Conservation (phyloP, 2,797 vertebrate genomes). For the Etheostoma perlongum region DNA sequence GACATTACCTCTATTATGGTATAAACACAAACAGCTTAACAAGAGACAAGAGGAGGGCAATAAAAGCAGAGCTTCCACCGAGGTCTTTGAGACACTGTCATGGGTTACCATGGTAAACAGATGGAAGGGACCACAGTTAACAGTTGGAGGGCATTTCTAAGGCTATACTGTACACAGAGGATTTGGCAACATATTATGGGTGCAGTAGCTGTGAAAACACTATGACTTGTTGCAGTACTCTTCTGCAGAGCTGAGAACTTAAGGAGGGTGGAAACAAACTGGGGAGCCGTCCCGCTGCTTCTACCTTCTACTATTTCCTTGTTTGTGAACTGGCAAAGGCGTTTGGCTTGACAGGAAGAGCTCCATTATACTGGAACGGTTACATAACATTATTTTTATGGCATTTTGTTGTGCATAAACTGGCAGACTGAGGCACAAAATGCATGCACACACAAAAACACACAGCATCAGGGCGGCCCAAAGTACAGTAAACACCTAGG, state of each 20-base stretch:
- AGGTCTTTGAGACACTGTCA: slow-evolving; percentile 20
- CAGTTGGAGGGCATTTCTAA: slow-evolving; percentile 16
- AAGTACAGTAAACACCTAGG: not conserved
- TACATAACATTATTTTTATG: slow-evolving; percentile 54
- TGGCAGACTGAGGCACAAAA: slow-evolving; percentile 14
- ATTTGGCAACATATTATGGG: slow-evolving; percentile 14
- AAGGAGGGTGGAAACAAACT: slow-evolving; percentile 11
- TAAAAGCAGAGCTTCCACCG: slow-evolving; percentile 7
- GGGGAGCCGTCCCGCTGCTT: slow-evolving; percentile 17
- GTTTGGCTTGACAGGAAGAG: slow-evolving; percentile 62
- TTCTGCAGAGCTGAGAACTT: slow-evolving; percentile 30
- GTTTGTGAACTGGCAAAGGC: slow-evolving; percentile 40
- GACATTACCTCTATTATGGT: slow-evolving; percentile 19
- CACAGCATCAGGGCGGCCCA: slow-evolving; percentile 34
- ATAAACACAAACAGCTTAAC: slow-evolving; percentile 32
- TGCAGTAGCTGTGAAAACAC: slow-evolving; percentile 23
- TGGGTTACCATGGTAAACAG: slow-evolving; percentile 62
- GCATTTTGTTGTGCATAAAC: slow-evolving; percentile 37
- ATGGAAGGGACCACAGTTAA: slow-evolving; percentile 19
- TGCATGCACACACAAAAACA: slow-evolving; percentile 18
- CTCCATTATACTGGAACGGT: slow-evolving; percentile 53
- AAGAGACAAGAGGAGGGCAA: not conserved
- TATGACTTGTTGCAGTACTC: slow-evolving; percentile 6
- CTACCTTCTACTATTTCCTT: slow-evolving; percentile 54
- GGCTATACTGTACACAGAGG: not conserved